Evolutionary conservation across 1,140 invertebrate species (phyloP), one percentile per base, ranked within the genome.

Genomic region (Drosophila willistoni): DNA sequence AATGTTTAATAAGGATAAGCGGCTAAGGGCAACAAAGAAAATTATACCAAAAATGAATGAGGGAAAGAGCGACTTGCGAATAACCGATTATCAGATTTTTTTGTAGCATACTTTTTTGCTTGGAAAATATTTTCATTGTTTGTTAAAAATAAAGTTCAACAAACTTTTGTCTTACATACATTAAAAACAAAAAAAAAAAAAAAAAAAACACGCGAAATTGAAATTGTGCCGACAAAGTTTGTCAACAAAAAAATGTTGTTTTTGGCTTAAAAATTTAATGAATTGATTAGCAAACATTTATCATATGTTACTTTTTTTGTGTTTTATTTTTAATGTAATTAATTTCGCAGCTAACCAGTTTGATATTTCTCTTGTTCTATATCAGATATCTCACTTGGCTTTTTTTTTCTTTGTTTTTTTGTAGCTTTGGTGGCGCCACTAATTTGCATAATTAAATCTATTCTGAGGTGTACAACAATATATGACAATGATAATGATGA

Each of bases 361-460:
- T 51, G 19, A 3, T 12, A 22, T 3, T 7, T 39, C 36, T 72
- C 67, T 54, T 47, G 61, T 67, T 81, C 80, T 72, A 73, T 77
- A 76, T 71, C 44, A 67, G 55, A 85, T 85, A 74, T 85, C 74
- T 73, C 69, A 73, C 56, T 62, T 57, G n/a, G 51, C 33, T 57
- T 65, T 70, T 39, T 63, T 42, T 64, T n/a, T 68, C 7, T 64
- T n/a, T 68, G 4, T 57, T 13, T 54, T 19, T 41, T 13, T 80
- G 65, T 81, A 86, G 82, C 74, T 78, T 77, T 77, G 65, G 64
- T 86, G 82, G 82, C 82, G 82, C 82, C 82, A 86, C 69, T 66
- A 77, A 87, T 86, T 86, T 87, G 82, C 75, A 86, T 86, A 86
- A 86, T 87, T 86, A 79, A 86, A 87, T 60, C 54, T 47, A 55